Evolutionary conservation across 2,113 vertebrate genomes (phyloP).

Genomic region (Herpailurus yagouaroundi): DNA sequence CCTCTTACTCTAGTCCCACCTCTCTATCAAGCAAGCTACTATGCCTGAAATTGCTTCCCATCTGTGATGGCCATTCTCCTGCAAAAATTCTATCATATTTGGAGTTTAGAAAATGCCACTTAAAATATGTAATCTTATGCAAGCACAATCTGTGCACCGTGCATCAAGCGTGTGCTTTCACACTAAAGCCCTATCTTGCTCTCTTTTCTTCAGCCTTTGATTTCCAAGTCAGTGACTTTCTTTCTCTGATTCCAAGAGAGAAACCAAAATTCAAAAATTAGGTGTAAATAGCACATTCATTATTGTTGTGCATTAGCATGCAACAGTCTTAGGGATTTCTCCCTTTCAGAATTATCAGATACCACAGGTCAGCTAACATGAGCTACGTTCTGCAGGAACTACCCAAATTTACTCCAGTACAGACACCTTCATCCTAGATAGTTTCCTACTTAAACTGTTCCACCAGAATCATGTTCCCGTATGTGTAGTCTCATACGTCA

Average conservation of each 20-base stretch:
- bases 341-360: neutral
- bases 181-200: neutral
- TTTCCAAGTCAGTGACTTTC: neutral
- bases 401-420: neutral
- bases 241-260: neutral
- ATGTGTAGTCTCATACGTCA: neutral
- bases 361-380: neutral
- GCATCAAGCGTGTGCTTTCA: neutral
- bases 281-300: neutral
- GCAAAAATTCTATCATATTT: neutral
- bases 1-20: neutral
- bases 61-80: neutral
- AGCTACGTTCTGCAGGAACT: neutral
- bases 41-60: neutral
- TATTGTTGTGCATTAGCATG: neutral
- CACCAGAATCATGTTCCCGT: neutral
- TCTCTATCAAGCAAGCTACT: neutral
- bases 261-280: neutral
- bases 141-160: neutral
- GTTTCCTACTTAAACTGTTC: neutral
- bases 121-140: constrained; percentile 2
- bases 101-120: neutral
- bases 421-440: neutral
- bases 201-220: neutral
- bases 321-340: neutral